phyloP scores from a whole-genome alignment of 1,140 invertebrate genomes.

The Triops longicaudatus region DNA sequence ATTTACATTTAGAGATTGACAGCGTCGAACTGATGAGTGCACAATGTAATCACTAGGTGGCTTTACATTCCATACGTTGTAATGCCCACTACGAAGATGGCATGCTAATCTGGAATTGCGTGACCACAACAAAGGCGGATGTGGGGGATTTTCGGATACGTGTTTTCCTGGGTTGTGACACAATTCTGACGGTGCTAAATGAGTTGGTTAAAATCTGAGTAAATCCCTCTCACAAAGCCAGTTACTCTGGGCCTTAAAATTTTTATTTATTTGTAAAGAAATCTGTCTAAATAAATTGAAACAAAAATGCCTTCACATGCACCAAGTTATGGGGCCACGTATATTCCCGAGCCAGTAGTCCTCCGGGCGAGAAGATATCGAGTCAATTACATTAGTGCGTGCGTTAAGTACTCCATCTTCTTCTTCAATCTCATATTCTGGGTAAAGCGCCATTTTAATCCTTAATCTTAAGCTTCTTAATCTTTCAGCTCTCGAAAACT shows the following conservation, averaged over 20 bases:
- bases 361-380: not conserved
- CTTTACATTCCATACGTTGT: no score
- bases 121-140: conserved; percentile 10
- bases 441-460: conserved; percentile 50
- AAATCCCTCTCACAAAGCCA: no score
- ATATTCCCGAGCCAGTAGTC: not conserved
- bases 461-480: no score
- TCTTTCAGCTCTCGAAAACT: not conserved
- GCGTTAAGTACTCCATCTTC: conserved; percentile 89
- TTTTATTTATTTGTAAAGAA: not conserved
- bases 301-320: not conserved
- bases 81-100: no score
- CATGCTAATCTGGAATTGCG: not conserved
- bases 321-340: not conserved
- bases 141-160: not conserved
- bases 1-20: no score
- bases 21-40: no score
- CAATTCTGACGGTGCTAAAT: not conserved
- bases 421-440: conserved; percentile 86
- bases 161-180: not conserved
- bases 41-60: no score
- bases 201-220: not conserved
- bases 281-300: not conserved
- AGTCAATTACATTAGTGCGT: conserved; percentile 71
- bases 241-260: no score